Percentiles rank a stretch among this genome's conserved stretches.
Conservation (phyloP, 2,113 vertebrate species). For the Amblyornis subalaris region DNA sequence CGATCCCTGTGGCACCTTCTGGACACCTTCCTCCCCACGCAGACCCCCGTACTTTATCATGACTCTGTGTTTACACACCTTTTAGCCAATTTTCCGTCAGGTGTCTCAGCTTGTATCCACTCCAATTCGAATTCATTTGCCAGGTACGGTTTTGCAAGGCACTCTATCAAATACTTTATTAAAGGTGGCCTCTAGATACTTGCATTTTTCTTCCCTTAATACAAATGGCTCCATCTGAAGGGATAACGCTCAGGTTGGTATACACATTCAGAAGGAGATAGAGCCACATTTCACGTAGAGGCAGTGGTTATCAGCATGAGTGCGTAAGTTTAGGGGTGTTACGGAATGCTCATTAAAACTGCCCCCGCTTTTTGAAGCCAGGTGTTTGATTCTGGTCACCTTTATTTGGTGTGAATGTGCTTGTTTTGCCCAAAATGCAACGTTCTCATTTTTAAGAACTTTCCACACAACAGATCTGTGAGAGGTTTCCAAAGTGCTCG, state of each 20-base stretch:
- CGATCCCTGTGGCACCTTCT: conserved; percentile 24
- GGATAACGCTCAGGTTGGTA: background rate
- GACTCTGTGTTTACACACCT: conserved; percentile 16
- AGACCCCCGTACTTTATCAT: conserved; percentile 38
- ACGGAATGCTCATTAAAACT: background rate
- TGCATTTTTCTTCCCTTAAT: conserved; percentile 32
- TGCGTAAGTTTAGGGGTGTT: background rate
- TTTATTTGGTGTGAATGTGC: background rate
- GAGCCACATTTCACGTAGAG: fast-evolving
- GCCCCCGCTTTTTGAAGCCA: fast-evolving
- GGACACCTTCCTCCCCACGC: background rate
- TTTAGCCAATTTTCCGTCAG: conserved; percentile 3
- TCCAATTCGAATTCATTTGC: conserved; percentile 49
- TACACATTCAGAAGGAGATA: background rate
- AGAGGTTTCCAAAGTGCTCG: background rate
- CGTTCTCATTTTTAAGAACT: background rate
- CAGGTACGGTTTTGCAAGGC: background rate
- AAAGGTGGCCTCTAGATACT: conserved; percentile 22
- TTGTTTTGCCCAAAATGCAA: background rate
- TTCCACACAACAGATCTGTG: background rate
- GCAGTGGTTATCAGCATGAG: background rate
- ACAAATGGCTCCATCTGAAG: background rate
- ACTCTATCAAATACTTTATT: conserved; percentile 32
- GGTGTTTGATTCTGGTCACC: background rate
- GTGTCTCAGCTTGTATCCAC: conserved; percentile 7